These are phyloP conservation scores for Chelidonichthys spinosus DNA, from an alignment of 2,797 vertebrate species.

Conservation along the genomic window DNA sequence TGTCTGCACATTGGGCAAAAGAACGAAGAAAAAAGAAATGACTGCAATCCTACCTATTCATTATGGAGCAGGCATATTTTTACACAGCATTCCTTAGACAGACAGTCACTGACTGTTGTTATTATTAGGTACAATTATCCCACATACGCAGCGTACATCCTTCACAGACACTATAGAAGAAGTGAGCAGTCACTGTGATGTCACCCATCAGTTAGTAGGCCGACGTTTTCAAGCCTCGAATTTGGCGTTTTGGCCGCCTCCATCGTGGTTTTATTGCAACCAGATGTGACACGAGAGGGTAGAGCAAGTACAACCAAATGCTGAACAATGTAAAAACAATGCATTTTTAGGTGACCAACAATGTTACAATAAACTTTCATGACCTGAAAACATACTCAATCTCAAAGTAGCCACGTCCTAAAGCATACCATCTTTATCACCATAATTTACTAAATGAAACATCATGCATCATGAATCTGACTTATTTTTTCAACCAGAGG, in stretches of 20 bases:
- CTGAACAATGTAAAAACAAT: not conserved
- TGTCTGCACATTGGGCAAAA: slow-evolving; percentile 7
- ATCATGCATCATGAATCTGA: too few relatives aligned
- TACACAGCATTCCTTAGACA: slow-evolving; percentile 36
- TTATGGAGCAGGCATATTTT: slow-evolving; percentile 59
- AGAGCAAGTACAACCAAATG: not conserved
- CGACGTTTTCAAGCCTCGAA: not conserved
- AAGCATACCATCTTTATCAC: too few relatives aligned
- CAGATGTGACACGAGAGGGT: not conserved
- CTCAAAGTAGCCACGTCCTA: too few relatives aligned
- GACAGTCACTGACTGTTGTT: slow-evolving; percentile 17
- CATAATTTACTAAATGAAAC: too few relatives aligned
- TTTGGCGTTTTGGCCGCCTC: not conserved
- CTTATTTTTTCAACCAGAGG: too few relatives aligned
- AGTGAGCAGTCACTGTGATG: not conserved
- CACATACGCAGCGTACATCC: slow-evolving; percentile 1
- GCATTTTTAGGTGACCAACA: not conserved
- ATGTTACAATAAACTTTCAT: not conserved
- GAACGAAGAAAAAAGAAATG: slow-evolving; percentile 22
- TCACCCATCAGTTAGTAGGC: not conserved
- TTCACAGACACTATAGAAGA: not conserved
- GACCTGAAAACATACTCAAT: not conserved
- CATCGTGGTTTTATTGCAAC: not conserved
- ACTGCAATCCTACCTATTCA: slow-evolving; percentile 32
- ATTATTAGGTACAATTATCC: slow-evolving; percentile 18